These are phyloP conservation scores for Ormia ochracea DNA, from an alignment of 2,888 invertebrate genomes.

Conservation along the genomic window DNA sequence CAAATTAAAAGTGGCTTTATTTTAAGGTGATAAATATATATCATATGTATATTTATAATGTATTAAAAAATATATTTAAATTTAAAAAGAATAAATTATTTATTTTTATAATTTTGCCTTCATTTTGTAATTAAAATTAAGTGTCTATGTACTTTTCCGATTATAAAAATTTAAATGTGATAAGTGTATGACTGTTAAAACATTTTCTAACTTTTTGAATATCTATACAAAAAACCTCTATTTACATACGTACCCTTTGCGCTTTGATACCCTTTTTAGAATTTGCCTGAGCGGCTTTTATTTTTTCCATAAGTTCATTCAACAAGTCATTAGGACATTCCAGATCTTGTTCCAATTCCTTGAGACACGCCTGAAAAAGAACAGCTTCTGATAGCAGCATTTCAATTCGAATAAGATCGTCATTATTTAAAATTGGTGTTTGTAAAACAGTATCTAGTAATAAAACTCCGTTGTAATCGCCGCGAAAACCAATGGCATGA, in stretches of 20 bases:
- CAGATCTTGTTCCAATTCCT: slow-evolving; percentile 84
- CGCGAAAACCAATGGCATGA: slow-evolving; percentile 87
- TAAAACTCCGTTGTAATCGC: slow-evolving; percentile 93
- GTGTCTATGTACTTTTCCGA: no score
- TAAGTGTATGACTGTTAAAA: no score
- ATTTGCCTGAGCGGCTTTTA: slow-evolving; percentile 83
- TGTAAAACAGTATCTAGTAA: slow-evolving; percentile 93
- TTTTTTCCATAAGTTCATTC: slow-evolving; percentile 86
- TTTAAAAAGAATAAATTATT: no score
- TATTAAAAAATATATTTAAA: no score
- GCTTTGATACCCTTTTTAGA: slow-evolving; percentile 91
- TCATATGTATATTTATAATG: no score
- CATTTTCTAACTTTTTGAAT: no score
- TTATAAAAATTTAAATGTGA: no score
- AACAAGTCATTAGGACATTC: slow-evolving; percentile 87
- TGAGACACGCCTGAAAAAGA: slow-evolving; percentile 88
- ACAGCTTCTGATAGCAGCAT: slow-evolving; percentile 92
- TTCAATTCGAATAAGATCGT: slow-evolving; percentile 89
- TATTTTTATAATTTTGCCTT: no score
- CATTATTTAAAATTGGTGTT: slow-evolving; percentile 85
- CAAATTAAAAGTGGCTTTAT: no score
- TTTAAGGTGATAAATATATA: no score
- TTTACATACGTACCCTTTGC: slow-evolving; percentile 83
- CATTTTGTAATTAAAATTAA: no score
- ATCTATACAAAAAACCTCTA: no score